phyloP scores from a whole-genome alignment of 2,797 vertebrate genomes.

The Gallinago solitaria region DNA sequence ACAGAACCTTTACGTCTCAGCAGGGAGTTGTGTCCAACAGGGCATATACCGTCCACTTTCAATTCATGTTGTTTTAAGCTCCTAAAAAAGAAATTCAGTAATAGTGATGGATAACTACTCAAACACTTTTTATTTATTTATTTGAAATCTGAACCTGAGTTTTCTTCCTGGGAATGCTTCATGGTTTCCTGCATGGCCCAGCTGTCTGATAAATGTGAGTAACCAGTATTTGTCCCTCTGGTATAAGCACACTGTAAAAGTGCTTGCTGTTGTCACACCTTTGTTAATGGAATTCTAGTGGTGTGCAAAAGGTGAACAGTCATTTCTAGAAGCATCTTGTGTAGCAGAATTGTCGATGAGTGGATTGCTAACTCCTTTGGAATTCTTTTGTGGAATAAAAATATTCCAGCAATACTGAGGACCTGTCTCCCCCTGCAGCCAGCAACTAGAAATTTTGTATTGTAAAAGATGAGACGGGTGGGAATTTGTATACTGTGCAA shows the following conservation, averaged over 20 bases:
- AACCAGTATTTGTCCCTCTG: not conserved
- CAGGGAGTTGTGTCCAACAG: not conserved
- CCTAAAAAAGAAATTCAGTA: not conserved
- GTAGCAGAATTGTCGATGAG: not conserved
- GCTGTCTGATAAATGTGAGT: not conserved
- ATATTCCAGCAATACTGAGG: not conserved
- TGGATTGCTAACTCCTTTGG: not conserved
- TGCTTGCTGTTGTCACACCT: not conserved
- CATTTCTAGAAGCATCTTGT: not conserved
- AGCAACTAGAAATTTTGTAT: not conserved
- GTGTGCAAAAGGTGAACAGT: not conserved
- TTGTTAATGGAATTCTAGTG: not conserved
- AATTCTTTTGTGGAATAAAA: not conserved
- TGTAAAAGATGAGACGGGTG: not conserved
- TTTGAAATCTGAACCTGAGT: not conserved
- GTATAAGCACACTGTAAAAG: not conserved
- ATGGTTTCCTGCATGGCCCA: not conserved
- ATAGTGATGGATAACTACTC: not conserved
- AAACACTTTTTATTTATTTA: not conserved
- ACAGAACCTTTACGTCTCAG: not conserved
- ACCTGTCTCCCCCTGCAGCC: not conserved
- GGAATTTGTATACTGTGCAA: not conserved
- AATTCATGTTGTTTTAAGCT: not conserved
- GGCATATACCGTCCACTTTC: not conserved
- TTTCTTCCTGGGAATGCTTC: not conserved